Base-by-base conservation (phyloP, 2,888 invertebrate genomes). In the Ptycholaimellus sp. region DNA sequence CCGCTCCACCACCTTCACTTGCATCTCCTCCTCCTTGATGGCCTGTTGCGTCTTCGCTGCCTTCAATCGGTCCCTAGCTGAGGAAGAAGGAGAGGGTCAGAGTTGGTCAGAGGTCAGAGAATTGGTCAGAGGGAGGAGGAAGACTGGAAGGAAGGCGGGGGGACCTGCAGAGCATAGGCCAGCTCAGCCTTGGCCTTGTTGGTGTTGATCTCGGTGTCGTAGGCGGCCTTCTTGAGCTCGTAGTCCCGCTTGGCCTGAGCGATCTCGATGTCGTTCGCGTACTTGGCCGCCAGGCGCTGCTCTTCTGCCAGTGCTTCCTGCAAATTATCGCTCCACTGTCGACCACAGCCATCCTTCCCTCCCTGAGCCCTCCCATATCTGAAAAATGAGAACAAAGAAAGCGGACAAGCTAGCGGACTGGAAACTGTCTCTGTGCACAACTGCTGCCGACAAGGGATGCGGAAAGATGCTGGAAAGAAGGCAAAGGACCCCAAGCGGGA, bases 1-100 rank as follows among this genome's bases (percentile, higher is more conserved):
- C 39, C 83, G 71, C 61, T 85, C 83, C 20, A 85, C 76, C 1
- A 83, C 62, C 43, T 56, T 56, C 38, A 47, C 82, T 53, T 90
- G 85, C 87, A 90, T 90, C 57, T 85, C 77, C 59, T 93, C 90
- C 53, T 87, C 85, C 63, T 82, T 83, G 52, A 83, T 82, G 44
- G 79, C 71, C 57, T 90, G 87, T 52, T 82, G 80, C 0, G 85
- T 87, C 63, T 87, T 87, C 1, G 83, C 83, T 1, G 82, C 82
- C 69, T 85, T 82, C 39, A 85, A 61, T 9, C 4, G n/a, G n/a
- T n/a, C n/a, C n/a, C n/a, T n/a, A n/a, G n/a, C n/a, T n/a, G n/a
- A n/a, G n/a, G n/a, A n/a, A n/a, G n/a, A n/a, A n/a, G n/a, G n/a
- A n/a, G n/a, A n/a, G n/a, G n/a, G n/a, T n/a, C n/a, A n/a, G n/a